Conservation (phyloP, 2,888 invertebrate species). For the Zygogramma bicolorata region DNA sequence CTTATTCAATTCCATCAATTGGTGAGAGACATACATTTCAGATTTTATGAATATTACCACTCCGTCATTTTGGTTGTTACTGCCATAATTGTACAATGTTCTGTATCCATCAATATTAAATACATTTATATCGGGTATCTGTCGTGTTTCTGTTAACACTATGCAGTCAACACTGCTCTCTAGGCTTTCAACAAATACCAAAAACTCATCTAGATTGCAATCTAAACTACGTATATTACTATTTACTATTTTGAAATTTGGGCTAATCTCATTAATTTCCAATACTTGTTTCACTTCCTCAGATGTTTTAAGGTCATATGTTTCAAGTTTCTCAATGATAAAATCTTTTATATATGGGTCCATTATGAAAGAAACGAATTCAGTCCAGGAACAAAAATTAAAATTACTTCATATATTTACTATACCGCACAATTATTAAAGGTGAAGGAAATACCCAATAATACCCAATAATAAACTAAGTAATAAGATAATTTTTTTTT, state of each 20-base stretch:
- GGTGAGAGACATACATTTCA: slow-evolving; percentile 10
- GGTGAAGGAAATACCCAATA: neutral
- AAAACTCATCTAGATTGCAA: slow-evolving; percentile 10
- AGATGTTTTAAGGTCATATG: neutral
- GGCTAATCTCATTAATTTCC: neutral
- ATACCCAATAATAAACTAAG: neutral
- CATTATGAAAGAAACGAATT: neutral
- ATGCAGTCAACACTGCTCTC: neutral
- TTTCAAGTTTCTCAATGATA: neutral
- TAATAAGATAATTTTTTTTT: too few species aligned
- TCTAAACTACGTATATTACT: slow-evolving; percentile 1
- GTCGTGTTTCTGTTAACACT: slow-evolving; percentile 15
- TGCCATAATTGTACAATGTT: slow-evolving; percentile 3
- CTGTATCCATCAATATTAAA: slow-evolving; percentile 2
- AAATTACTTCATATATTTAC: neutral
- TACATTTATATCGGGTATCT: neutral
- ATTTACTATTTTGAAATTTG: neutral
- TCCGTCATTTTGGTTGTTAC: slow-evolving; percentile 9
- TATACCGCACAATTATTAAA: neutral
- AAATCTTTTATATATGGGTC: neutral
- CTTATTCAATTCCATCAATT: neutral
- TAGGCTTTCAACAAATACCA: neutral
- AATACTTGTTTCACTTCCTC: neutral
- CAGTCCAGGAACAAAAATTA: neutral
- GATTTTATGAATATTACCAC: slow-evolving; percentile 7